Conservation (phyloP, 2,113 vertebrate species). For the Machaerirhynchus nigripectus region DNA sequence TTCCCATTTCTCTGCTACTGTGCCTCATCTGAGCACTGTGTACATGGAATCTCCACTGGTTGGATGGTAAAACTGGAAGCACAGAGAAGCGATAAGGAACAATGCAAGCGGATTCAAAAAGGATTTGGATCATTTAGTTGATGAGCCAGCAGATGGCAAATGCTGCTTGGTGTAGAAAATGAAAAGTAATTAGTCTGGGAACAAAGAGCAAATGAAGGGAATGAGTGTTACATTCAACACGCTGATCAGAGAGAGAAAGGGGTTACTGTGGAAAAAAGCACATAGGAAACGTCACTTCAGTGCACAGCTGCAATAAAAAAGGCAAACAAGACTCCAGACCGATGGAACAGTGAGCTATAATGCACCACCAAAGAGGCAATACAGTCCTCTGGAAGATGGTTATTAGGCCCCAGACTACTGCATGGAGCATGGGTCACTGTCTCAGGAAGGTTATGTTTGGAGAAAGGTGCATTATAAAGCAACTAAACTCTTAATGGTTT, state of each 20-base stretch:
- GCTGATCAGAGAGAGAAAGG: background rate
- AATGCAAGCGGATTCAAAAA: slow-evolving; percentile 3
- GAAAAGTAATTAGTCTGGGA: slow-evolving; percentile 44
- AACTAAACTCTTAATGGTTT: slow-evolving; percentile 17
- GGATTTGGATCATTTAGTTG: slow-evolving; percentile 47
- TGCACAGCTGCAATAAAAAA: slow-evolving; percentile 62
- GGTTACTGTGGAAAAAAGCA: slow-evolving; percentile 1
- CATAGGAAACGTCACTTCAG: slow-evolving; percentile 22
- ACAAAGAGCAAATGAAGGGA: slow-evolving; percentile 42
- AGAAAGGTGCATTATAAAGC: slow-evolving; percentile 12
- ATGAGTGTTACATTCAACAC: background rate
- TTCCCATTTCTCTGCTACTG: background rate
- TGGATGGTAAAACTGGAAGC: background rate
- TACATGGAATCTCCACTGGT: background rate
- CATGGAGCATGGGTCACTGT: slow-evolving; percentile 21
- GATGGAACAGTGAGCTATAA: slow-evolving; percentile 15
- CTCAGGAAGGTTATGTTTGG: slow-evolving; percentile 40
- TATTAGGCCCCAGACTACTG: slow-evolving; percentile 26
- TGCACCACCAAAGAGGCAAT: slow-evolving; percentile 1
- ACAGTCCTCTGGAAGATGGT: slow-evolving; percentile 1
- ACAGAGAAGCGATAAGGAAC: background rate
- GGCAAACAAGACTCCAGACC: slow-evolving; percentile 42
- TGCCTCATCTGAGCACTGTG: background rate
- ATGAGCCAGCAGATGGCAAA: slow-evolving; percentile 58
- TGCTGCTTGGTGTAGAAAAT: slow-evolving; percentile 32